Evolutionary conservation across 2,888 invertebrate genomes (phyloP).

Genomic region (Amiota communis): DNA sequence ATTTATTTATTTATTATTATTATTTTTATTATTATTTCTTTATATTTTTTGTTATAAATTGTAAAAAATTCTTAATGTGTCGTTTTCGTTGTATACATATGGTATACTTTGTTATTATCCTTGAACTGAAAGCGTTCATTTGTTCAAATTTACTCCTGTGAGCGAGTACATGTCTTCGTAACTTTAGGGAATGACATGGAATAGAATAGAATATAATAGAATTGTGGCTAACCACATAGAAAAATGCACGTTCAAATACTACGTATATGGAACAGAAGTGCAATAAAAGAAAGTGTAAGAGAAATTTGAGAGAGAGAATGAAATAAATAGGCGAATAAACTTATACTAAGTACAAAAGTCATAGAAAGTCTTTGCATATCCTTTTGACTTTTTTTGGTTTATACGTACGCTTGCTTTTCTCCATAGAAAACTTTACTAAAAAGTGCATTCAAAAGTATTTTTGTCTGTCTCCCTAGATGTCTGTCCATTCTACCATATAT

Average conservation of each 20-base stretch:
- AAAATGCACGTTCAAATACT: conserved; percentile 17
- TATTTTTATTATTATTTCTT: too few species aligned
- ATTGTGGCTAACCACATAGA: conserved; percentile 29
- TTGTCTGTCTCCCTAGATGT: not conserved
- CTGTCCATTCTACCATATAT: not conserved
- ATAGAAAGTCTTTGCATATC: not conserved
- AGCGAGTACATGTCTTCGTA: not conserved
- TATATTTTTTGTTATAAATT: too few species aligned
- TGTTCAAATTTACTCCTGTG: not conserved
- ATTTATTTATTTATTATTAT: too few species aligned
- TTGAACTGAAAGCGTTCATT: conserved; percentile 21
- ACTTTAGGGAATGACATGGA: conserved; percentile 25
- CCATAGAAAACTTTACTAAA: not conserved
- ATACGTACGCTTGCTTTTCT: not conserved
- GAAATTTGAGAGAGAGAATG: not conserved
- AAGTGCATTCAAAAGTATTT: conserved; percentile 22
- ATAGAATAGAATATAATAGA: not conserved
- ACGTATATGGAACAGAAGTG: not conserved
- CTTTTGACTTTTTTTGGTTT: not conserved
- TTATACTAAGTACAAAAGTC: conserved; percentile 5
- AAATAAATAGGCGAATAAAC: too few species aligned
- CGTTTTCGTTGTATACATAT: too few species aligned
- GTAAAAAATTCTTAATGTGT: too few species aligned
- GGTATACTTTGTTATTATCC: conserved; percentile 2
- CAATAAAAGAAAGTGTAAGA: not conserved